These are phyloP conservation scores for Patella depressa DNA, from an alignment of 2,888 invertebrate genomes.

Conservation along the genomic window DNA sequence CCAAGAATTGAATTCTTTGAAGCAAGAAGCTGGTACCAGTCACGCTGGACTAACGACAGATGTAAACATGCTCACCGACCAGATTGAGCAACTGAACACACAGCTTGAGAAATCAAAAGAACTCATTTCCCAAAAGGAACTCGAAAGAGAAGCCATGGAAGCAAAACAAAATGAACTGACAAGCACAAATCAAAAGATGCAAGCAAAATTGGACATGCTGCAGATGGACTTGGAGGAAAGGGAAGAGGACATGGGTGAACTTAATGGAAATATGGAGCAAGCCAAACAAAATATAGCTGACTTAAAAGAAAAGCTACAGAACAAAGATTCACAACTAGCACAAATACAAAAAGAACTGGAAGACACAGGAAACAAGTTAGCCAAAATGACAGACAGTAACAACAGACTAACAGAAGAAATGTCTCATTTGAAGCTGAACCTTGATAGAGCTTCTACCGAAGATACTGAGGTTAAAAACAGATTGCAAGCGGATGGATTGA, in stretches of 20 bases:
- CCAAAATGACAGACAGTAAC: constrained; percentile 22
- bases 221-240: constrained; percentile 41
- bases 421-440: constrained; percentile 21
- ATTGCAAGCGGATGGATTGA: constrained; percentile 24
- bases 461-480: constrained; percentile 12
- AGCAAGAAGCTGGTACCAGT: constrained; percentile 21
- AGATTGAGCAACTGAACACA: constrained; percentile 20
- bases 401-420: constrained; percentile 17
- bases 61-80: constrained; percentile 22
- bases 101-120: constrained; percentile 30
- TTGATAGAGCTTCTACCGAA: constrained; percentile 29
- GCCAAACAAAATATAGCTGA: constrained; percentile 31
- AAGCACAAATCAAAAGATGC: constrained; percentile 26
- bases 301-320: constrained; percentile 29
- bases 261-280: constrained; percentile 23
- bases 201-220: constrained; percentile 42
- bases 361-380: constrained; percentile 22
- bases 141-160: constrained; percentile 25
- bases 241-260: constrained; percentile 19
- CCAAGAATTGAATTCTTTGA: constrained; percentile 21
- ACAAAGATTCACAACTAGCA: constrained; percentile 28
- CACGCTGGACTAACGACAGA: neutral
- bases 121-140: constrained; percentile 19
- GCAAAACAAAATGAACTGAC: constrained; percentile 24
- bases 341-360: constrained; percentile 26